Base-by-base conservation (phyloP, 2,888 invertebrate genomes). In the Seira sanloemensis region DNA sequence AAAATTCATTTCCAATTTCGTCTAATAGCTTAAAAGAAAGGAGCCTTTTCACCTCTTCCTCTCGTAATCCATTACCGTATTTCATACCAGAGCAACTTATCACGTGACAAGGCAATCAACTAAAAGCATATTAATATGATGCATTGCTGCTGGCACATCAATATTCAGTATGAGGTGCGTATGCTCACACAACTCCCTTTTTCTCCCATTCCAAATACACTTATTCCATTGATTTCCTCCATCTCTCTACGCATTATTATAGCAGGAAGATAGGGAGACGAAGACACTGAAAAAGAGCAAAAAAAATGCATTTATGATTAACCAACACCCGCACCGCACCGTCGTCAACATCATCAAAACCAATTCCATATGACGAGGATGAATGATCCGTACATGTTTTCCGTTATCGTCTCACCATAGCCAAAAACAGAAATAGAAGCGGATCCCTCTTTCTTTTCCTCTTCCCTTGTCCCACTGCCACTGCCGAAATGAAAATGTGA, bases 11-110 rank as follows among this genome's bases (percentile, higher is more conserved):
- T 37, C 12, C 37, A 37, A 37, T 37, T 37, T 37, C 7, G 12
- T 37, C 37, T 37, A 37, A 37, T 37, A 37, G 37, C 37, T 74
- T 65, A 58, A 74, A 74, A 65, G 27, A 37, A 37, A 74, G 62
- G 26, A 65, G 62, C 74, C 62, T 27, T 65, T n/a, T 27, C 19
- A 1, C 18, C 73, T 18, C n/a, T 58, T 18, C 58, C 7, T n/a
- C 4, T 58, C 18, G n/a, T 58, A 7, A 58, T 9, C 5, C 37
- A 18, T 58, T 4, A 58, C 2, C 2, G n/a, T 37, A 37, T 37
- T 37, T 9, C 37, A 37, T 37, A 37, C 12, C 7, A 37, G 37
- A 9, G 37, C 37, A 37, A 12, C 37, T 37, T 37, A 37, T 37
- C 37, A 37, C 12, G 37, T 37, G 37, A 37, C 37, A 5, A 37